Conservation (phyloP, 2,797 vertebrate species). For the Ceryle rudis region DNA sequence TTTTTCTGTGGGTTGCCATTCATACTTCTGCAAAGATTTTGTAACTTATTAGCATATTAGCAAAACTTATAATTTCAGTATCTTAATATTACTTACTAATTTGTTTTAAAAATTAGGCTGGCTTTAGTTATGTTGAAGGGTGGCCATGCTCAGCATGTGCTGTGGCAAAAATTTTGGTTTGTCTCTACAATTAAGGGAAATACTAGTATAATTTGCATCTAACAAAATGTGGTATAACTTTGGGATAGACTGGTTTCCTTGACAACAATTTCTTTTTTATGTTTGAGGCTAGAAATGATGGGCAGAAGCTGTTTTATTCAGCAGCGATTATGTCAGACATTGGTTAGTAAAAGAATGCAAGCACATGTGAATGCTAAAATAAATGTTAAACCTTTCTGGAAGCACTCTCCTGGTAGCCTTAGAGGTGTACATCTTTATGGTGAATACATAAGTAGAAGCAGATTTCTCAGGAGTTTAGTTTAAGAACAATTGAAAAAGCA, state of each 20-base stretch:
- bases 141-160: neutral
- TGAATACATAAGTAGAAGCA: neutral
- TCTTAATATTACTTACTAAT: neutral
- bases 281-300: constrained; percentile 57
- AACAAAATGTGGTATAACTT: constrained; percentile 52
- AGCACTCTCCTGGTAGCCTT: neutral
- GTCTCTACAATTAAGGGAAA: neutral
- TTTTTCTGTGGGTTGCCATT: neutral
- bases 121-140: neutral
- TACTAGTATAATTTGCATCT: neutral
- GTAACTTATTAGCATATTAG: neutral
- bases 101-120: neutral
- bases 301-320: constrained; percentile 53
- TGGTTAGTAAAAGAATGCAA: neutral
- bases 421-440: neutral
- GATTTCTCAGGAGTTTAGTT: neutral
- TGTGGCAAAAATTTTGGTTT: neutral
- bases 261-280: constrained; percentile 71
- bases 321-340: constrained; percentile 37
- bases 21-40: neutral
- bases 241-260: constrained; percentile 75
- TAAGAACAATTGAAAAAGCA: neutral
- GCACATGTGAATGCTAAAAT: neutral
- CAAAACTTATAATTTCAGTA: neutral
- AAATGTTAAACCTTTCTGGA: neutral